phyloP scores from a whole-genome alignment of 2,888 invertebrate species.

The Cheilosia variabilis region DNA sequence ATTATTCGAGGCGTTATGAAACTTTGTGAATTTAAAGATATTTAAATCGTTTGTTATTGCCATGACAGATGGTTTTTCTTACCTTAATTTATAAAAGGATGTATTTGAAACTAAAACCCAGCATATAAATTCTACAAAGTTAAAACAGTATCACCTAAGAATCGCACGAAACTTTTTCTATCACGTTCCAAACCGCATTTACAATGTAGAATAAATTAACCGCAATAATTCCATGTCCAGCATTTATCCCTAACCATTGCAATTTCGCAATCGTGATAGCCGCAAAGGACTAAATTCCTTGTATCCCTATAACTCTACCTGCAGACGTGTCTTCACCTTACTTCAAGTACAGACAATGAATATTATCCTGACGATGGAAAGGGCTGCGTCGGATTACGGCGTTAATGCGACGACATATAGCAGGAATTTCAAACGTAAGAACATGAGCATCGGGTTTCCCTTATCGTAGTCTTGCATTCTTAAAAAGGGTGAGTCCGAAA shows the following conservation, averaged over 20 bases:
- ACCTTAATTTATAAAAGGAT: no score
- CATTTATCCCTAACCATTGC: neutral
- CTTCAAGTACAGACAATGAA: constrained; percentile 13
- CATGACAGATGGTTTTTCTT: no score
- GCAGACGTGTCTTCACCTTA: constrained; percentile 18
- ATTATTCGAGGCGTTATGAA: no score
- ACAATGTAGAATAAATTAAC: constrained; percentile 9
- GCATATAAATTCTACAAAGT: no score
- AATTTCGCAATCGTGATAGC: constrained; percentile 16
- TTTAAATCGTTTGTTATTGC: no score
- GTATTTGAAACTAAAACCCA: no score
- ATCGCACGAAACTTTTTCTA: neutral
- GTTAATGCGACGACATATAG: constrained; percentile 46
- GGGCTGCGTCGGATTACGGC: constrained; percentile 16
- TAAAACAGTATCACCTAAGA: no score
- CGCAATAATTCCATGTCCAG: constrained; percentile 17
- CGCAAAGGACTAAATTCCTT: constrained; percentile 21
- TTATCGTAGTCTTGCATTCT: constrained; percentile 43
- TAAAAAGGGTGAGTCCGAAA: constrained; percentile 21
- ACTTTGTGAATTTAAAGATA: no score
- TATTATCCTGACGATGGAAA: constrained; percentile 9
- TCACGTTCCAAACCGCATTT: neutral
- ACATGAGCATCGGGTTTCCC: constrained; percentile 31
- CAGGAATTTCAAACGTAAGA: constrained; percentile 35
- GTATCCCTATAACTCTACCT: neutral